Base-by-base conservation (phyloP, 92 coral and sea anemone genomes). In the Zoanthus sansibaricus region DNA sequence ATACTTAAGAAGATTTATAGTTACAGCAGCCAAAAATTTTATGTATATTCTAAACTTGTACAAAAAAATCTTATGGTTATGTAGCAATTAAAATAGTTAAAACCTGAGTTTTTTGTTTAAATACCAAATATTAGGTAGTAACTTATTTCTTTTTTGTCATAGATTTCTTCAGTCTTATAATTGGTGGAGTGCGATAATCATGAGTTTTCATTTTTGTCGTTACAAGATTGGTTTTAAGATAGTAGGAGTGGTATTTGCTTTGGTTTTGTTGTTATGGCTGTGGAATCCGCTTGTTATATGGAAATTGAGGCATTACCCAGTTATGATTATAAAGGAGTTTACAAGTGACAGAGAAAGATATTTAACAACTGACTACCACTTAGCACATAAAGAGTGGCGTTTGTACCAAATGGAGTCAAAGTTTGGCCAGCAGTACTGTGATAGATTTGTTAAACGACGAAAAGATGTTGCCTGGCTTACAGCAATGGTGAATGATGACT, bases 401-500 rank as follows among this genome's bases (percentile, higher is more conserved):
- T 70, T 92, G 62, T 89, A 94, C 69, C 87, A 89, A 45, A 25
- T 94, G 14, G 97, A 94, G 73, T 84, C 82, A 11, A 78, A 75
- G 7, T 94, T 78, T 46, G 93, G 93, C 10, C 92, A 86, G 76
- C 86, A 80, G 9, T 94, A 89, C 88, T 94, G 95, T 74, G n/a
- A 85, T 66, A 79, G 84, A 16, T 76, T 30, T 21, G 54, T 75
- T 20, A 87, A 79, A 61, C 84, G 92, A 7, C 72, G 91, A 82
- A 47, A 66, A n/a, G 88, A 90, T 16, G 87, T 90, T 30, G 85
- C 95, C 42, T 94, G 97, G 97, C 86, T 94, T 52, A 94, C 97
- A 0, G 91, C 89, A 10, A 69, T 94, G 89, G 97, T 94, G 61
- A 92, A 94, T 75, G 97, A 94, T 68, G 93, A 92, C 25, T 94